Evolutionary conservation across 2,888 invertebrate genomes (phyloP).

Genomic region (Drosophila aldrichi): DNA sequence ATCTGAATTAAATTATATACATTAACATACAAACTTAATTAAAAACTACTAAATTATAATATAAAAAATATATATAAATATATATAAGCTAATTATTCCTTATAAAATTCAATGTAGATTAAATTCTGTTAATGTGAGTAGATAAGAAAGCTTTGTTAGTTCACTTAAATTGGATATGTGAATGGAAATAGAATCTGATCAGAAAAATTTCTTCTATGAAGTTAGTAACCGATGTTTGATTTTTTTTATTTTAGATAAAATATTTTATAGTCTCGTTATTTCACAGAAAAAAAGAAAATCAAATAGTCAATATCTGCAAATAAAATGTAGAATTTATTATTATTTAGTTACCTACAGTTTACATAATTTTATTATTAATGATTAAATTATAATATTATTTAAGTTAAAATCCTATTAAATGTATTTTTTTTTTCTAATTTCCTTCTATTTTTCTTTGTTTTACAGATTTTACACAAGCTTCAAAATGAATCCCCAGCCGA

Average conservation of each 20-base stretch:
- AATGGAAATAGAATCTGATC: background rate
- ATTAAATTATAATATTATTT: no score
- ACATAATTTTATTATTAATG: no score
- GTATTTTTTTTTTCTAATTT: background rate
- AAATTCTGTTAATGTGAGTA: background rate
- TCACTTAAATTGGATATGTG: no score
- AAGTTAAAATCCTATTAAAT: background rate
- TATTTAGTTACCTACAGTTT: no score
- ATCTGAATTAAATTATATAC: background rate
- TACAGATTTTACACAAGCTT: conserved; percentile 33
- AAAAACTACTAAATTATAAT: background rate
- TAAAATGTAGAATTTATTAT: no score
- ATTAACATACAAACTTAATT: background rate
- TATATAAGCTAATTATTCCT: background rate
- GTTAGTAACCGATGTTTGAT: no score
- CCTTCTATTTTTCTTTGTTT: background rate
- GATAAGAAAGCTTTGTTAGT: background rate
- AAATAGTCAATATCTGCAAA: no score
- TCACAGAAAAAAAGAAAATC: no score
- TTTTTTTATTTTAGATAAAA: no score
- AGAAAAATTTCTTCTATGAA: no score
- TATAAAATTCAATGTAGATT: background rate
- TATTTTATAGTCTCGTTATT: no score
- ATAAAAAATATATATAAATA: no score
- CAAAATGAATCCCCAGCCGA: conserved; percentile 70